Base-by-base conservation (phyloP, 2,888 invertebrate genomes). In the Polietes domitor region DNA sequence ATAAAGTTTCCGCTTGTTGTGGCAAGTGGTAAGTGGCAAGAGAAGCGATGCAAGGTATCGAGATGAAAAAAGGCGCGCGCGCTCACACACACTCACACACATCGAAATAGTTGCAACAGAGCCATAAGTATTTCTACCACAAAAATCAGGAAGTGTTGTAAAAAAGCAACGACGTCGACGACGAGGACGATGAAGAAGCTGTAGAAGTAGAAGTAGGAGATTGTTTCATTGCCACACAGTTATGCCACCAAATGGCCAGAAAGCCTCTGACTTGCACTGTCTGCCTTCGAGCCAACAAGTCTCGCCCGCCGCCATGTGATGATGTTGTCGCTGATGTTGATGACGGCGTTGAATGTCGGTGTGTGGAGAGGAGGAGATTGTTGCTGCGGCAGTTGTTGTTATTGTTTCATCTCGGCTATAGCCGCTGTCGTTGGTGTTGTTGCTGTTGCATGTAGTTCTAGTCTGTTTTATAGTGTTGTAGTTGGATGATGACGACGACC, bases 221-320 rank as follows among this genome's bases (percentile, higher is more conserved):
- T 43, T 41, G 68, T 73, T 73, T 61, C 73, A 73, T 58, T 73
- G 73, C 73, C 73, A 73, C 73, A 73, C 41, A 73, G 73, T 73
- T 73, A 73, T 73, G 73, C 28, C 63, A 24, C 55, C 61, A 68
- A 68, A 68, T 15, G 24, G 37, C n/a, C 63, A 63, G 41, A 73
- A 73, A 58, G 72, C 43, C 73, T 58, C 58, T 26, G 73, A 58
- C 41, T 61, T 58, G 41, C 58, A 43, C 26, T 73, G 43, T 61
- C 41, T 26, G 58, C 28, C 37, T 63, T 72, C 53, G 26, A 58
- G 73, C 58, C 73, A 43, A 58, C 24, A 73, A 58, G 72, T 53
- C 55, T 55, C 26, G 53, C 55, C 37, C 28, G 37, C 65, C 41
- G 21, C 24, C 21, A 68, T 41, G 68, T 21, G 68, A 43, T 68